phyloP scores from a whole-genome alignment of 2,797 vertebrate species.

The Ceryle rudis region DNA sequence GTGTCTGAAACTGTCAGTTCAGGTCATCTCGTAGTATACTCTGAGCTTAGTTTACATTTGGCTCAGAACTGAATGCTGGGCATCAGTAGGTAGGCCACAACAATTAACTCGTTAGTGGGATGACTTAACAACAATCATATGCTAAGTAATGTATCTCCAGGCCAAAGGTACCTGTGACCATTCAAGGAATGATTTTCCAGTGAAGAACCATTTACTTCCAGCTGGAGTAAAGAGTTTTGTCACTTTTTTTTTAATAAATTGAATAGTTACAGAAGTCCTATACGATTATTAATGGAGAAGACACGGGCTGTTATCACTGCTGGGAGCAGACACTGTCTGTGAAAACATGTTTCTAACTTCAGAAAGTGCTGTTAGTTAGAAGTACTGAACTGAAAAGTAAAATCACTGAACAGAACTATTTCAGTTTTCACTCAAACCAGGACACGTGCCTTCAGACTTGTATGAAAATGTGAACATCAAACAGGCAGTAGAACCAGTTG shows the following conservation, averaged over 20 bases:
- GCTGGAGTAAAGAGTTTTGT: not conserved
- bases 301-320: too few species aligned
- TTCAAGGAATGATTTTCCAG: not conserved
- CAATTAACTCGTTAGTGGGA: not conserved
- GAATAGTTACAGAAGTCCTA: not conserved
- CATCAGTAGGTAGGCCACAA: not conserved
- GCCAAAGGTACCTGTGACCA: not conserved
- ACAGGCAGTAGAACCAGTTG: not conserved
- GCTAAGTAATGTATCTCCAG: slow-evolving; percentile 1
- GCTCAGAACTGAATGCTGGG: not conserved
- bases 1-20: not conserved
- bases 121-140: not conserved
- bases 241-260: not conserved
- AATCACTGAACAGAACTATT: too few species aligned
- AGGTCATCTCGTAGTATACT: not conserved
- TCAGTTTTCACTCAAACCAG: too few species aligned
- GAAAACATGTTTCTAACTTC: too few species aligned
- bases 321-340: too few species aligned
- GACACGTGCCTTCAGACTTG: not conserved
- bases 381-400: too few species aligned
- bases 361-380: too few species aligned
- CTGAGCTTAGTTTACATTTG: not conserved
- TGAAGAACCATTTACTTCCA: not conserved
- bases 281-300: not conserved
- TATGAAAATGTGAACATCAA: not conserved